A percentile compares a stretch with the other conserved stretches of the same genome.
These are phyloP conservation scores for Dascillus cervinus DNA, from an alignment of 2,888 invertebrate genomes.

Conservation along the genomic window DNA sequence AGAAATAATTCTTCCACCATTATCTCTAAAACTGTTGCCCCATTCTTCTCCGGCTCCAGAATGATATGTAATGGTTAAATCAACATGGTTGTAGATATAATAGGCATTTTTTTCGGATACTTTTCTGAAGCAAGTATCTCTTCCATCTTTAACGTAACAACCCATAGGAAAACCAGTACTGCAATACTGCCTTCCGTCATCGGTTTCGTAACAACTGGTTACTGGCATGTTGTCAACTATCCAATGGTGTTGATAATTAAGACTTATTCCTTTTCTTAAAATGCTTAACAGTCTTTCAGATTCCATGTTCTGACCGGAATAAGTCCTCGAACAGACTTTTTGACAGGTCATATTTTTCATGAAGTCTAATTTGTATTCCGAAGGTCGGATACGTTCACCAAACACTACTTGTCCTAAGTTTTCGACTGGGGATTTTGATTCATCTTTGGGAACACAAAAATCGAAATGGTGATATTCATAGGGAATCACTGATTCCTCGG, in stretches of 20 bases:
- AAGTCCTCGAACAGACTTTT: conserved; percentile 59
- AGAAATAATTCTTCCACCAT: conserved; percentile 82
- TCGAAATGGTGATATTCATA: conserved; percentile 98
- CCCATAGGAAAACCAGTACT: conserved; percentile 98
- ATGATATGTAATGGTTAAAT: conserved; percentile 88
- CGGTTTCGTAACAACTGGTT: conserved; percentile 83
- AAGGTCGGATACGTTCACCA: conserved; percentile 95
- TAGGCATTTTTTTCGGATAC: conserved; percentile 57
- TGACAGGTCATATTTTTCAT: conserved; percentile 60
- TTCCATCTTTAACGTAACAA: conserved; percentile 48
- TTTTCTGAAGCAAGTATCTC: conserved; percentile 28
- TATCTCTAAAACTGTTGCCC: conserved; percentile 69
- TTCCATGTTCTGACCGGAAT: conserved; percentile 58
- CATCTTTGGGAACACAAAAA: conserved; percentile 73
- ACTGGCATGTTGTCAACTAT: conserved; percentile 99
- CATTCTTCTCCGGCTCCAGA: conserved; percentile 82
- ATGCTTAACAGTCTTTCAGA: conserved; percentile 57
- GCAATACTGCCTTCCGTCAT: conserved; percentile 72
- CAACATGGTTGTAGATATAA: conserved; percentile 96
- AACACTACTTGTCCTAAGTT: conserved; percentile 98
- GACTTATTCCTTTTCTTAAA: conserved; percentile 78
- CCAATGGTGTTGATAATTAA: conserved; percentile 99
- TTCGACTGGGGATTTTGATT: conserved; percentile 79
- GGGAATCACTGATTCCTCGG: conserved; percentile 96
- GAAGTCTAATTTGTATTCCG: conserved; percentile 85